Evolutionary conservation across 2,113 vertebrate genomes (phyloP).

Genomic region (Aythya baeri): DNA sequence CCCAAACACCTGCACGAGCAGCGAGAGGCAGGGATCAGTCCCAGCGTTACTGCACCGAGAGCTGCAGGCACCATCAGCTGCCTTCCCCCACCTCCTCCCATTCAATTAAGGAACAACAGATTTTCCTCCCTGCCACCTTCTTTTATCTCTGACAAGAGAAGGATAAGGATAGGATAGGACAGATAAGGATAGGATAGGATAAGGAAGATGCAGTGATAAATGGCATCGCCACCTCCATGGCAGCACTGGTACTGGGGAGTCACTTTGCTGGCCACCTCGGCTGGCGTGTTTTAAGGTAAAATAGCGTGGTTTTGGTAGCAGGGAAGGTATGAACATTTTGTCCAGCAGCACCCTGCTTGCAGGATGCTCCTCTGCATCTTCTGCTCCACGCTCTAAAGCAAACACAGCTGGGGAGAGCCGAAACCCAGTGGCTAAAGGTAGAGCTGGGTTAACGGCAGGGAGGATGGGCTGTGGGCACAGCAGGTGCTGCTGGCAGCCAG

Average conservation of each 20-base stretch:
- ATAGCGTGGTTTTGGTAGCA: background rate
- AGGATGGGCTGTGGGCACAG: background rate
- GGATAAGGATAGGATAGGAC: no score
- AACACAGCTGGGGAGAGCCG: background rate
- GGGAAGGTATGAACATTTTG: background rate
- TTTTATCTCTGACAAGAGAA: background rate
- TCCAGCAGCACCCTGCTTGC: no score
- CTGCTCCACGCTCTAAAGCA: fast-evolving
- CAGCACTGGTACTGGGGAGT: background rate
- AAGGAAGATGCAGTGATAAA: background rate
- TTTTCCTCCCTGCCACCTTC: background rate
- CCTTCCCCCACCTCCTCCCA: background rate
- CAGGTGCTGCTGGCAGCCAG: background rate
- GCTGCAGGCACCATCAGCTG: background rate
- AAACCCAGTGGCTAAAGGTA: background rate
- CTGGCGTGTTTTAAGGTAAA: background rate
- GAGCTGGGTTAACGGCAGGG: background rate
- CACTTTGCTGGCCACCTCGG: background rate
- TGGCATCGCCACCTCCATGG: fast-evolving
- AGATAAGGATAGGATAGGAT: no score
- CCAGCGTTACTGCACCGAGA: fast-evolving
- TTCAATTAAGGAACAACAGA: background rate
- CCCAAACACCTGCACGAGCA: background rate
- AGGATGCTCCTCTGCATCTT: fast-evolving
- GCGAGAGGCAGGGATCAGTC: background rate